A percentile compares a stretch with the other conserved stretches of the same genome.
These are phyloP conservation scores for Hippocampus guttulatus DNA, from an alignment of 2,113 vertebrate genomes.

Conservation along the genomic window DNA sequence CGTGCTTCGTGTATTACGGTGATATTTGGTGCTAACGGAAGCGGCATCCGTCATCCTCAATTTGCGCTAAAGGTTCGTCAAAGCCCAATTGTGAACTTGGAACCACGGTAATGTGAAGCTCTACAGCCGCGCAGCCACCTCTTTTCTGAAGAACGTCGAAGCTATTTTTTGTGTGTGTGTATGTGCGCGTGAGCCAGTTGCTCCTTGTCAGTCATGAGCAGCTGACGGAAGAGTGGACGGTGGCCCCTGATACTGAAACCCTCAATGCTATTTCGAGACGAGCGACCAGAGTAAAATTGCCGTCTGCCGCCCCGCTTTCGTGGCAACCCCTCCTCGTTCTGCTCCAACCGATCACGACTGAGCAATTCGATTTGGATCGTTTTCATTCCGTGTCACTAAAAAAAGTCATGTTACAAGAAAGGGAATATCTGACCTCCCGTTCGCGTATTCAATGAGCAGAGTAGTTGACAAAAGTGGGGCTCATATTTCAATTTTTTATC, in stretches of 20 bases:
- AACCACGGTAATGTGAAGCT: background rate
- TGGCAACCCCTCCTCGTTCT: background rate
- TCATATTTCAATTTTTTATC: background rate
- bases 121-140: constrained; percentile 25
- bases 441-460: background rate
- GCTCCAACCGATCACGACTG: background rate
- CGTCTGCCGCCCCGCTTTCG: background rate
- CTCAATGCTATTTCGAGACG: constrained; percentile 58
- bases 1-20: background rate
- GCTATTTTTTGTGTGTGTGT: constrained; percentile 34
- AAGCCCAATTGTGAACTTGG: background rate
- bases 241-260: constrained; percentile 51
- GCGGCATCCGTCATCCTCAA: background rate
- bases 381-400: background rate
- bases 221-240: constrained; percentile 53
- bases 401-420: background rate
- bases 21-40: background rate
- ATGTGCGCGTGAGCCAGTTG: constrained; percentile 60
- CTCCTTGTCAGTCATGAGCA: constrained; percentile 64
- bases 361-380: background rate
- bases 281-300: constrained; percentile 12
- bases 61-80: fast-evolving
- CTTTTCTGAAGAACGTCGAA: constrained; percentile 51
- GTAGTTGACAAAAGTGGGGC: background rate
- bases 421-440: background rate